Percentiles rank a stretch among this genome's conserved stretches.
Conservation (phyloP, 1,140 invertebrate species). For the Aphelenchoides fujianensis region DNA sequence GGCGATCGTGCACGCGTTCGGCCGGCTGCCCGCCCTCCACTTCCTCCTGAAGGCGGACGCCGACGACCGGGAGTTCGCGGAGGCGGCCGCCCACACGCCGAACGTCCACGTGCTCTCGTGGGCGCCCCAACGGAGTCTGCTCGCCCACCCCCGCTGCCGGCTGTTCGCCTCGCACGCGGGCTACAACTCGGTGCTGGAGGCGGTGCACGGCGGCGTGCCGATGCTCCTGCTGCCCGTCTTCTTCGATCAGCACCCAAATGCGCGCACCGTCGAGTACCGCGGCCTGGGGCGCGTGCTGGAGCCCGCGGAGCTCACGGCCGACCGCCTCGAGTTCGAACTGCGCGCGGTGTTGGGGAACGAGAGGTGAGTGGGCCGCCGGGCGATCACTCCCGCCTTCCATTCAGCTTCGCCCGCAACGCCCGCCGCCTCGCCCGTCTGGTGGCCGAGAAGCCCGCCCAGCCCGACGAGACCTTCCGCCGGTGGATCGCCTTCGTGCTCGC, state of each 20-base stretch:
- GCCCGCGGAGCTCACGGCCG: not conserved
- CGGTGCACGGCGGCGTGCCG: conserved; percentile 32
- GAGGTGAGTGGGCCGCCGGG: too few species aligned
- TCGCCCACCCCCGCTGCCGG: conserved; percentile 23
- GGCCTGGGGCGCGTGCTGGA: conserved; percentile 29
- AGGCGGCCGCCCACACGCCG: too few species aligned
- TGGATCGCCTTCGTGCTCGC: too few species aligned
- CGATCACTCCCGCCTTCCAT: too few species aligned
- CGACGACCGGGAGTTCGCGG: conserved; percentile 25
- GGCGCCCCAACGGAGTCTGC: not conserved
- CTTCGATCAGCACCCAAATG: conserved; percentile 41
- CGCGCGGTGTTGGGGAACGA: too few species aligned
- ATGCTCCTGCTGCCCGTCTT: conserved; percentile 34
- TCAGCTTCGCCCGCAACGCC: too few species aligned
- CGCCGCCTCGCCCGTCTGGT: too few species aligned
- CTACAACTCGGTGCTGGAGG: conserved; percentile 41
- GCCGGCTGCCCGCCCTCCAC: conserved; percentile 39
- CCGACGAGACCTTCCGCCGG: too few species aligned
- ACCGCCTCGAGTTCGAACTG: too few species aligned
- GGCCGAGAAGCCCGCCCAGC: too few species aligned
- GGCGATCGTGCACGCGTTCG: conserved; percentile 37
- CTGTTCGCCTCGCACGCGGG: conserved; percentile 46
- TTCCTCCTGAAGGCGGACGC: conserved; percentile 42
- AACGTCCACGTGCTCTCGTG: not conserved
- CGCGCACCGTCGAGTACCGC: conserved; percentile 25